Base-by-base conservation (phyloP, 2,113 vertebrate genomes). In the Anseranas semipalmata region DNA sequence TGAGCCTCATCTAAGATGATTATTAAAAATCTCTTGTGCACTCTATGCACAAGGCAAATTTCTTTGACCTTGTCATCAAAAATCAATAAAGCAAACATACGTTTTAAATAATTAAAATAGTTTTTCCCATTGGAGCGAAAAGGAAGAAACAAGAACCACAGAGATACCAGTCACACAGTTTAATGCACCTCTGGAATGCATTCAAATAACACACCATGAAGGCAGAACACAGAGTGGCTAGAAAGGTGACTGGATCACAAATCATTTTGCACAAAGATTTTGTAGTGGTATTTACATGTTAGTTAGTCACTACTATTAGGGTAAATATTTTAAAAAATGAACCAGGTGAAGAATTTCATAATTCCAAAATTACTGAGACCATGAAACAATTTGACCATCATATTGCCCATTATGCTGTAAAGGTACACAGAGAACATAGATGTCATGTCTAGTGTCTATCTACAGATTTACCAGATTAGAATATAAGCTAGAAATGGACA, bases 111-210 rank as follows among this genome's bases (percentile, higher is more conserved):
- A 85, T 12, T 13, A 48, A 85, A 67, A 15, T 19, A 12, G 1
- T 46, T 60, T 83, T 78, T 78, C 8, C 52, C 15, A 22, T 27
- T 55, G 16, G 30, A 72, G 5, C 78, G 50, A 77, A 87, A 78
- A 56, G 8, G 7, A 9, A 45, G 60, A 88, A 79, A 7, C 6
- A 5, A 89, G 41, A 92, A 41, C 24, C 1, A 2, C 5, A 53
- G 52, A 58, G 28, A 67, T 28, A 66, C 7, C 14, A 59, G 30
- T 45, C 4, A 10, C 62, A 37, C n/a, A 46, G 24, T 41, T 90
- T 63, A 92, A 85, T 52, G 56, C n/a, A n/a, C 21, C 87, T 87
- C 66, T 55, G 74, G 92, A 97, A 94, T 33, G 39, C 46, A 72
- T 77, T 87, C 37, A 91, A 46, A 43, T 55, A 90, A 68, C 28